These are phyloP conservation scores for Falco novaeseelandiae DNA, from an alignment of 2,797 vertebrate species.

Conservation along the genomic window DNA sequence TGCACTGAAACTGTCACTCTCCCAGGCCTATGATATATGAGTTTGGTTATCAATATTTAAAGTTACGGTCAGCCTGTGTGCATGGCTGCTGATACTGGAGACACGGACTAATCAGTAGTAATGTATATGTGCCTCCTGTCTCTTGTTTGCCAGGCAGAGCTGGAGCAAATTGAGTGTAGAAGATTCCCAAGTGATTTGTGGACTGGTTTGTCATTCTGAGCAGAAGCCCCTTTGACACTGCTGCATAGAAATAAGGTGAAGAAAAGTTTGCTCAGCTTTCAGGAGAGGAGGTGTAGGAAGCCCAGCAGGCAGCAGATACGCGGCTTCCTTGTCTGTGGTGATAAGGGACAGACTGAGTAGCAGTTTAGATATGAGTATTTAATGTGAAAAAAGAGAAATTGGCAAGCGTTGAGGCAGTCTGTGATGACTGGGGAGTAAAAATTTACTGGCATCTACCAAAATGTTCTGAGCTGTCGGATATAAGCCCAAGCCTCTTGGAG, in stretches of 20 bases:
- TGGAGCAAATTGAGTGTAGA: conserved; percentile 10
- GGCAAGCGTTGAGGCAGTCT: neutral
- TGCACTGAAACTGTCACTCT: conserved; percentile 77
- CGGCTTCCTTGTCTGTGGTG: neutral
- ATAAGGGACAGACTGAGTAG: neutral
- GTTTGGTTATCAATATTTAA: conserved; percentile 82
- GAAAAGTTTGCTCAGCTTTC: neutral
- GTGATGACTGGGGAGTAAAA: neutral
- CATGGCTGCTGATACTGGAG: conserved; percentile 60
- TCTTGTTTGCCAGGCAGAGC: conserved; percentile 27
- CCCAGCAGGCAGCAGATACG: neutral
- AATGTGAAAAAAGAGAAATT: neutral
- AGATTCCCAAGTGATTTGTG: conserved; percentile 50
- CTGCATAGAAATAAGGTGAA: conserved; percentile 36
- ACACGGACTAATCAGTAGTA: conserved; percentile 65
- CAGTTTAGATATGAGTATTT: neutral
- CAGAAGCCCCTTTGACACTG: neutral
- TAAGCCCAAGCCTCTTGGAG: neutral
- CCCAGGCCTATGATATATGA: conserved; percentile 73
- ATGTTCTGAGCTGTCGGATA: neutral
- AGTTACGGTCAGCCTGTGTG: conserved; percentile 63
- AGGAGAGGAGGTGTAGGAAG: neutral
- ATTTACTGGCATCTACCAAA: neutral
- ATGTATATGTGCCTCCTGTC: conserved; percentile 28
- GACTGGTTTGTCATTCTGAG: conserved; percentile 53